Conservation (phyloP, 2,797 vertebrate species). For the Oreochromis mossambicus region DNA sequence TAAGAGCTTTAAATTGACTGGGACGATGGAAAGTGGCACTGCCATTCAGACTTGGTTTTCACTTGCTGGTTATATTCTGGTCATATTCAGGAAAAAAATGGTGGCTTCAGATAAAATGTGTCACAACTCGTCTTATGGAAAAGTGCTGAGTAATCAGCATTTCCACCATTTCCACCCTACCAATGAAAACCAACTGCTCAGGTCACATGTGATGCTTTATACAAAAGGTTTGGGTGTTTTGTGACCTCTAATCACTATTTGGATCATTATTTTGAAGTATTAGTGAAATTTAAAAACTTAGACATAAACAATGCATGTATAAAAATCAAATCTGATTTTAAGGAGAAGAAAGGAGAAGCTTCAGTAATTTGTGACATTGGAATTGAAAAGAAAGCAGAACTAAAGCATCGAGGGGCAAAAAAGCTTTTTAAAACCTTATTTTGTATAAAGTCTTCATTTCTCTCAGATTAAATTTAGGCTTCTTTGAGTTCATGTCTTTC, state of each 20-base stretch:
- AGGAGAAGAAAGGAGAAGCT: neutral
- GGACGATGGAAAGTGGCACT: neutral
- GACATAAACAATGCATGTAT: neutral
- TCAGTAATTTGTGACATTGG: neutral
- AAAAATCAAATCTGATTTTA: neutral
- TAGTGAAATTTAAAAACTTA: neutral
- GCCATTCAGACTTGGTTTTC: neutral
- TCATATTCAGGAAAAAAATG: neutral
- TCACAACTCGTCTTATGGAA: neutral
- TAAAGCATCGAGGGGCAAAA: neutral
- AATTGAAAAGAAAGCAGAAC: neutral
- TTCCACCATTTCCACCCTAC: neutral
- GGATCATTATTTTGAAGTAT: neutral
- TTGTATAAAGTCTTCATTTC: neutral
- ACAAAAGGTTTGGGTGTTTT: neutral
- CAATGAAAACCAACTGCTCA: neutral
- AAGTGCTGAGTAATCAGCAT: neutral
- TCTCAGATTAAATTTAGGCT: neutral
- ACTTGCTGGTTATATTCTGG: neutral
- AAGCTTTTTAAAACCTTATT: neutral
- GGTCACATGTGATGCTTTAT: neutral
- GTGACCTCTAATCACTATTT: neutral
- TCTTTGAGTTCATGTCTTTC: neutral
- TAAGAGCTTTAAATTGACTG: neutral
- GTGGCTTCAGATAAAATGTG: neutral